Evolutionary conservation across 2,888 invertebrate species (phyloP).

Genomic region (Cactoblastis cactorum): DNA sequence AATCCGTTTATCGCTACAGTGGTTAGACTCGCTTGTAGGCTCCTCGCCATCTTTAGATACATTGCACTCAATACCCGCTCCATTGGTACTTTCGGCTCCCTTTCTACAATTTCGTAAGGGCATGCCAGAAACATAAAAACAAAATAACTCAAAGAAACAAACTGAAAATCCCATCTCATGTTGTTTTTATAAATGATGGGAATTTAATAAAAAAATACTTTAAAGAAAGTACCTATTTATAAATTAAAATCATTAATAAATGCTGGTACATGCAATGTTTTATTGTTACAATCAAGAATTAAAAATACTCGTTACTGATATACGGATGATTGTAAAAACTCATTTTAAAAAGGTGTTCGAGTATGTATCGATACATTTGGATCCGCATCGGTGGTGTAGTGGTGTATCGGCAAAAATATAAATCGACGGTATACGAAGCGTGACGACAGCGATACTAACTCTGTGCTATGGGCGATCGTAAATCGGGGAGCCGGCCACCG

Average conservation of each 20-base stretch:
- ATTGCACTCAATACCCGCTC: constrained; percentile 51
- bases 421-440: constrained; percentile 65
- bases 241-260: no score
- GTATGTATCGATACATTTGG: constrained; percentile 22
- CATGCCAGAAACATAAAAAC: constrained; percentile 34
- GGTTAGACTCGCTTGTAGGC: constrained; percentile 49
- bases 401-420: constrained; percentile 54
- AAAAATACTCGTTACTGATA: background rate
- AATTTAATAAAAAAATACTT: constrained; percentile 19
- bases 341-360: background rate
- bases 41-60: constrained; percentile 50
- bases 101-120: constrained; percentile 35
- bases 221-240: no score
- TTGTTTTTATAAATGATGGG: constrained; percentile 20
- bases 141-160: constrained; percentile 32
- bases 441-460: constrained; percentile 69
- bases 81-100: constrained; percentile 39
- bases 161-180: constrained; percentile 24
- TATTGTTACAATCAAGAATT: background rate
- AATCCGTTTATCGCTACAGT: constrained; percentile 68
- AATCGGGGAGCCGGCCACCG: constrained; percentile 63
- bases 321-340: constrained; percentile 4
- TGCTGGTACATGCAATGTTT: background rate
- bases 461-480: constrained; percentile 56
- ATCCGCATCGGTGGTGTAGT: constrained; percentile 36